Evolutionary conservation across 2,888 invertebrate species (phyloP).

Genomic region (Caenorhabditis sp.): DNA sequence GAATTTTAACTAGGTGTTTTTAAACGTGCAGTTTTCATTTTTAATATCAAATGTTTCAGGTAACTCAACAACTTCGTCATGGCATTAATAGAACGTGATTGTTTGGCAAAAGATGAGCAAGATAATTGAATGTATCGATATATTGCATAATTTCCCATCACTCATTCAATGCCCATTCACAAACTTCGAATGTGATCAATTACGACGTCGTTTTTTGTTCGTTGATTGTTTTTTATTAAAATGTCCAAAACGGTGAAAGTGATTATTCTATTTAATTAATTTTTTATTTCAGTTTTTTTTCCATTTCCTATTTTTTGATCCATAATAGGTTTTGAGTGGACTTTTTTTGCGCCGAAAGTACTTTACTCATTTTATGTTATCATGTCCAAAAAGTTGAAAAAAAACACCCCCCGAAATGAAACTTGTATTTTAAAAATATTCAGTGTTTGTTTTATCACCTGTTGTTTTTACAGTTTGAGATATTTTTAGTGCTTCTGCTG

Average conservation of each 20-base stretch:
- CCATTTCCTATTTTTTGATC: neutral
- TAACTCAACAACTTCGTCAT: constrained; percentile 93
- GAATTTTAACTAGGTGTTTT: no score
- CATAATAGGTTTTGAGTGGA: neutral
- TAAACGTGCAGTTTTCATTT: no score
- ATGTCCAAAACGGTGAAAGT: neutral
- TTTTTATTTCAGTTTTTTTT: neutral
- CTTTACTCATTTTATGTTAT: neutral
- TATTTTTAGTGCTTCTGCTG: no score
- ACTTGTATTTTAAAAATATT: neutral
- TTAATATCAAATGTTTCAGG: constrained; percentile 61
- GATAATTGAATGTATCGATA: constrained; percentile 77
- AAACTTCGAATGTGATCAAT: neutral
- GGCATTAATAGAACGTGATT: constrained; percentile 98
- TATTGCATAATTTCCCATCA: constrained; percentile 57
- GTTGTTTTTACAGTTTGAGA: no score
- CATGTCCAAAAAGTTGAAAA: neutral
- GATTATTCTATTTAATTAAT: neutral
- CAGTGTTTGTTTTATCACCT: no score
- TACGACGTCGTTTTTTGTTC: neutral
- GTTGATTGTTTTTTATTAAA: neutral
- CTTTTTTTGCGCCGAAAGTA: neutral
- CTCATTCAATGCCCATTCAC: no score
- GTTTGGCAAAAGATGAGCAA: constrained; percentile 93
- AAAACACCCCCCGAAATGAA: neutral